phyloP scores from a whole-genome alignment of 2,797 vertebrate species.

The Peromyscus melanophrys region DNA sequence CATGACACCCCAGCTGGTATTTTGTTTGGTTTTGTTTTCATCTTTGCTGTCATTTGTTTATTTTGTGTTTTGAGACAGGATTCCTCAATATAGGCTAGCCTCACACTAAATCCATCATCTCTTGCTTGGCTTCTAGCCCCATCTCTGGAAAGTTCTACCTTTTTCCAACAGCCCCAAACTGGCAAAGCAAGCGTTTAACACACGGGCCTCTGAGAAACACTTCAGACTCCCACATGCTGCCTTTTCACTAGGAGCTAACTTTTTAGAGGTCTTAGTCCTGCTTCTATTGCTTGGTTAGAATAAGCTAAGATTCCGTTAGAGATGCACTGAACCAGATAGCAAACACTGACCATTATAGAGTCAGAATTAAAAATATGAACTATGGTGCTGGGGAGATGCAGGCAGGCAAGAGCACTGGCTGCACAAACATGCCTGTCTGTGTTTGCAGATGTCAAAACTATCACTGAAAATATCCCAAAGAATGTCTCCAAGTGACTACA shows the following conservation, averaged over 20 bases:
- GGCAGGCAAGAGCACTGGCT: not conserved
- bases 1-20: not conserved
- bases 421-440: not conserved
- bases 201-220: not conserved
- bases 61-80: not conserved
- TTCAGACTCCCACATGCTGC: not conserved
- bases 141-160: not conserved
- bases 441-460: not conserved
- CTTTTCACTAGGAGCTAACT: not conserved
- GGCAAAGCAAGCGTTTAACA: not conserved
- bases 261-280: conserved; percentile 30
- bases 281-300: conserved; percentile 48
- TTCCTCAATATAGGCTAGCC: not conserved
- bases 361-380: not conserved
- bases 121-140: not conserved
- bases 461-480: not conserved
- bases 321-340: not conserved
- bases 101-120: not conserved
- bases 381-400: not conserved
- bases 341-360: not conserved
- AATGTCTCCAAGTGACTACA: not conserved
- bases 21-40: not conserved
- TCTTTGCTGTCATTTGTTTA: not conserved
- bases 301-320: conserved; percentile 41
- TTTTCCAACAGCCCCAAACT: not conserved